Conservation (phyloP, 2,113 vertebrate genomes). For the Calonectris borealis region DNA sequence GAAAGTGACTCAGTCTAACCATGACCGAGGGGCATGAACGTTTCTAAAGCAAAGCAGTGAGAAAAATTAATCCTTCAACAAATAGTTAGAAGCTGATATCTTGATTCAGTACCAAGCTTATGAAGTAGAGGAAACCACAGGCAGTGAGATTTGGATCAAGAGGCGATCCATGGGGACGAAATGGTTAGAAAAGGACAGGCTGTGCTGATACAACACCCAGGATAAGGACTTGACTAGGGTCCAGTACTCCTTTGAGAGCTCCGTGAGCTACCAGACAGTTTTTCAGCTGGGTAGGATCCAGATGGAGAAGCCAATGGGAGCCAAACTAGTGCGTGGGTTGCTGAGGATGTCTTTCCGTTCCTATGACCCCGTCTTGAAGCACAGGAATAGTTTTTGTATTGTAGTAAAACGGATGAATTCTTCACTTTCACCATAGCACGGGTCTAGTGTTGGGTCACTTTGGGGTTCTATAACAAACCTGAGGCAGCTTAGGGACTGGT, state of each 20-base stretch:
- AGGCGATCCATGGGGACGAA: neutral
- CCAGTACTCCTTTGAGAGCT: neutral
- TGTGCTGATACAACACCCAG: constrained; percentile 1
- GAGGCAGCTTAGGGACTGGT: neutral
- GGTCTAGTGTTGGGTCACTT: neutral
- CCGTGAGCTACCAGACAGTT: neutral
- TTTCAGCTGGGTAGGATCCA: neutral
- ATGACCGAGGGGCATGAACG: neutral
- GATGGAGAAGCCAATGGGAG: neutral
- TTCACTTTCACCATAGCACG: neutral
- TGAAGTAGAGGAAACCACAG: neutral
- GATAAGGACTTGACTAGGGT: neutral
- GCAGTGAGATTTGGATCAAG: neutral
- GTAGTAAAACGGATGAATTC: neutral
- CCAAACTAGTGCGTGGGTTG: neutral
- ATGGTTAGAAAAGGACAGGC: neutral
- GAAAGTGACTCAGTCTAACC: constrained; percentile 36
- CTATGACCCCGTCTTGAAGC: neutral
- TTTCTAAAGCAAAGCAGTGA: neutral
- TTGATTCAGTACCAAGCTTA: neutral
- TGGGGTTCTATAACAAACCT: neutral
- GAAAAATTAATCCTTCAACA: neutral
- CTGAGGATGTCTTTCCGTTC: neutral
- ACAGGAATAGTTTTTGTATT: neutral
- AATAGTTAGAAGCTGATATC: neutral